Evolutionary conservation across 2,888 invertebrate species (phyloP).

Genomic region (Nezara viridula): DNA sequence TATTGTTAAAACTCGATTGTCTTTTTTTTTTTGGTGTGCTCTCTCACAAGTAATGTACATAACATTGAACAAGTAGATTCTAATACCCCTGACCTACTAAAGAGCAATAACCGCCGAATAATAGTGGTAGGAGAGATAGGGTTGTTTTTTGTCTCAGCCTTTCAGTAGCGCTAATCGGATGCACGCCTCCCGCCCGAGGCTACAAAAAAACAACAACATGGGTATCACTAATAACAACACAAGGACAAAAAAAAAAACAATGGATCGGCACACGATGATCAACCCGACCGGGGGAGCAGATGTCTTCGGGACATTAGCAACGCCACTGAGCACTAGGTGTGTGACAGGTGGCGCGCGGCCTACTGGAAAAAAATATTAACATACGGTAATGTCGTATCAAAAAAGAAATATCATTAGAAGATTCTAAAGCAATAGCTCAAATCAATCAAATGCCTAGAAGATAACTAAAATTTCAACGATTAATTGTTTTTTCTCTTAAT

Average conservation of each 20-base stretch:
- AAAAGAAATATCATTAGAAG: background rate
- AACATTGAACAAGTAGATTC: background rate
- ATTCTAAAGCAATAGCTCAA: background rate
- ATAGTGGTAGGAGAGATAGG: background rate
- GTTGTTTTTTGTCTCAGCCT: slow-evolving; percentile 3
- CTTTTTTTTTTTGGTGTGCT: background rate
- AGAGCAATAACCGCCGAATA: slow-evolving; percentile 29
- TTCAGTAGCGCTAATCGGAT: slow-evolving; percentile 40
- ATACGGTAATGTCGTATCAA: background rate
- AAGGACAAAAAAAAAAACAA: slow-evolving; percentile 29
- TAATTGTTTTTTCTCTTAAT: no score
- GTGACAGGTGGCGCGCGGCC: slow-evolving; percentile 25
- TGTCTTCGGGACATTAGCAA: background rate
- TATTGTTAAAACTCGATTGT: background rate
- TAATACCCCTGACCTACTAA: background rate
- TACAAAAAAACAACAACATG: background rate
- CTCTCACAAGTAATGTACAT: background rate
- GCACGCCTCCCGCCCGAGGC: slow-evolving; percentile 4
- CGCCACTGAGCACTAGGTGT: background rate
- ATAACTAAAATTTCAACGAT: no score
- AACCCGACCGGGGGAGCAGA: slow-evolving; percentile 3
- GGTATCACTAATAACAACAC: slow-evolving; percentile 40
- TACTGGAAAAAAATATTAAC: background rate
- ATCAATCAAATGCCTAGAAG: no score
- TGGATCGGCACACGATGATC: slow-evolving; percentile 3